Conservation (phyloP, 1,140 invertebrate species). For the Scylla paramamosain region DNA sequence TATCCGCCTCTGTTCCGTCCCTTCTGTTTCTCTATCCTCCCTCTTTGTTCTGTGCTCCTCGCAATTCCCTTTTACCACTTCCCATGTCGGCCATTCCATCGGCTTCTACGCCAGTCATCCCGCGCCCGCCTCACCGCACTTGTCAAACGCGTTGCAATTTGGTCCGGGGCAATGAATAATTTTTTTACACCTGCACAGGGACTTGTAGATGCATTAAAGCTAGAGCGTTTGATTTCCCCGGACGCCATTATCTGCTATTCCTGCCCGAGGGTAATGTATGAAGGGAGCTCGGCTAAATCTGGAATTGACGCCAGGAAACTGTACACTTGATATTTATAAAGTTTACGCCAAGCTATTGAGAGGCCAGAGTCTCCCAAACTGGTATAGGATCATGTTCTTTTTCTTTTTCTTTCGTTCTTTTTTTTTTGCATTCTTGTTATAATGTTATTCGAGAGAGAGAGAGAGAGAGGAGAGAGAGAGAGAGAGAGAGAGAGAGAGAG, state of each 20-base stretch:
- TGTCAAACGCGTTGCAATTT: constrained; percentile 65
- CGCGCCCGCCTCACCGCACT: constrained; percentile 41
- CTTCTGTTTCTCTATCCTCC: constrained; percentile 25
- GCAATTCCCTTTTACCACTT: constrained; percentile 13
- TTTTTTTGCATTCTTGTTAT: no score
- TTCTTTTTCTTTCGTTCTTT: no score
- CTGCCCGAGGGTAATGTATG: constrained; percentile 63
- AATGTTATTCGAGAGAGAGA: no score
- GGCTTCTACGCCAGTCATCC: not conserved
- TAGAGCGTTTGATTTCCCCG: constrained; percentile 64
- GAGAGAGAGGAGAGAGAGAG: no score
- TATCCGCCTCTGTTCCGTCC: not conserved
- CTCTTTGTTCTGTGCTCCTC: constrained; percentile 34
- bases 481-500: no score
- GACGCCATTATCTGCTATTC: constrained; percentile 63
- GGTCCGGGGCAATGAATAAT: constrained; percentile 56
- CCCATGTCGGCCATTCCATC: constrained; percentile 5
- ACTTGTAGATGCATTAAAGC: constrained; percentile 62
- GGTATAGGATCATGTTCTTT: no score
- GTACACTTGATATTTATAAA: not conserved
- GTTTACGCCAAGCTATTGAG: not conserved
- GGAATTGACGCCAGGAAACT: constrained; percentile 54
- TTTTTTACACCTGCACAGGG: constrained; percentile 63
- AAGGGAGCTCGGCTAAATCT: constrained; percentile 57
- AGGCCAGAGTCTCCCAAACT: no score